These are phyloP conservation scores for Corythaixoides concolor DNA, from an alignment of 2,113 vertebrate species.

Conservation along the genomic window DNA sequence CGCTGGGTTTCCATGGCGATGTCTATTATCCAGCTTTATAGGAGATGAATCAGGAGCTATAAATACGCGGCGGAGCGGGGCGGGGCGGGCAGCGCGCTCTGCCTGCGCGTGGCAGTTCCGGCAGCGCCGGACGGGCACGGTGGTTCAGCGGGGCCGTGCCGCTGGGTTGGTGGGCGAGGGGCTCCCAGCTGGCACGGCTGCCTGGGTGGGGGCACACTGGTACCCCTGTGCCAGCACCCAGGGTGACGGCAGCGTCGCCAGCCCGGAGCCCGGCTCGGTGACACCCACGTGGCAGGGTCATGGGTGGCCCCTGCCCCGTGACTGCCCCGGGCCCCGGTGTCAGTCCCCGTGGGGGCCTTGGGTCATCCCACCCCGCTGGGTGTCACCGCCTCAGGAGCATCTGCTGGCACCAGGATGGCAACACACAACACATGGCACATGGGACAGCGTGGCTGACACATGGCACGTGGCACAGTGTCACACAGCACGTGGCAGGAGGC, in stretches of 20 bases:
- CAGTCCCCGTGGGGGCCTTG: background rate
- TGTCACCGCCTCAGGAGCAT: background rate
- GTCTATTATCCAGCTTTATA: background rate
- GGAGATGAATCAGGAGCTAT: slow-evolving; percentile 60
- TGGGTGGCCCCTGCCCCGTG: rapidly evolving
- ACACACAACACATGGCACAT: rapidly evolving
- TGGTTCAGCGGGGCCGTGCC: rapidly evolving
- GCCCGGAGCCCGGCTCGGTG: rapidly evolving
- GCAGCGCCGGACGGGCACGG: background rate
- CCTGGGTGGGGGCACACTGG: rapidly evolving
- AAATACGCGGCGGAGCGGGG: background rate
- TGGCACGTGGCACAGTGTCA: background rate
- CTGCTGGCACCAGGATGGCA: rapidly evolving
- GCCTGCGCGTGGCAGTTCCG: background rate
- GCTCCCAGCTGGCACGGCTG: background rate
- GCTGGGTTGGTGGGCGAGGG: no score
- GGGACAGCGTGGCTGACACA: background rate
- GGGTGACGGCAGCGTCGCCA: rapidly evolving
- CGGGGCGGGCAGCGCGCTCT: background rate
- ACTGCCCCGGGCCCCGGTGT: no score
- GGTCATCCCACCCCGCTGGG: background rate
- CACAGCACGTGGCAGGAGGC: background rate
- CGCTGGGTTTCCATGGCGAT: slow-evolving; percentile 61
- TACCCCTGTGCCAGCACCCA: background rate
- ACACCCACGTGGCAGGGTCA: rapidly evolving